Evolutionary conservation across 2,113 vertebrate genomes (phyloP), one percentile per base, ranked within the genome.

Genomic region (Mus pahari): DNA sequence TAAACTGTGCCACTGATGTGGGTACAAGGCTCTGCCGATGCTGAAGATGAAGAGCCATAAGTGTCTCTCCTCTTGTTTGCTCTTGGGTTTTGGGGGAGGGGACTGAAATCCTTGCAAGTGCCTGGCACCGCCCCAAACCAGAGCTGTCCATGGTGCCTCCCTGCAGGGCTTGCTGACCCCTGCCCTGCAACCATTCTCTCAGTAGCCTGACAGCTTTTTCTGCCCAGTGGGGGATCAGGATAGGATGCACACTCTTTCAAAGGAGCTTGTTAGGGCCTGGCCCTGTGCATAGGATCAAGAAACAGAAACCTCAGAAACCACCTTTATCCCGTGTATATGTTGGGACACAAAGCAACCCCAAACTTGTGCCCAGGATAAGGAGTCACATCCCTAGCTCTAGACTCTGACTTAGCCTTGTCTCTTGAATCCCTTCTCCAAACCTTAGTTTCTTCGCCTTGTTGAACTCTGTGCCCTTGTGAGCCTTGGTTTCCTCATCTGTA

Each of bases 261-360:
- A 4, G 71, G 19, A 73, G n/a, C 20, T 24, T 0, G 0, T 39
- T 19, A 0, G 31, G 7, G 26, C 68, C 24, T 53, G 58, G 36
- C 16, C 66, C 55, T 4, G 1, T 50, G 36, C 8, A 0, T 14
- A 62, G 1, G 22, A 74, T 19, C 12, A 26, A 24, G 33, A 48
- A 42, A 6, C 4, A 36, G 48, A 73, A 74, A 10, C 14, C n/a
- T 53, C 2, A 50, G 64, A 1, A 53, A 7, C n/a, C 50, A 50
- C 45, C 36, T 0, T 2, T 33, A 66, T 66, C 31, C 33, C 14
- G 0, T 4, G 48, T 10, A 22, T 4, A 5, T 12, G 11, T 50
- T 79, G 55, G 70, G 24, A 45, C 2, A 62, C 58, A 39, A 83
- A 62, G 55, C 13, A 3, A 62, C n/a, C 24, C n/a, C n/a, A 62